Percentiles rank a stretch among this genome's conserved stretches.
Conservation (phyloP, 2,888 invertebrate species). For the Proisotoma minuta region DNA sequence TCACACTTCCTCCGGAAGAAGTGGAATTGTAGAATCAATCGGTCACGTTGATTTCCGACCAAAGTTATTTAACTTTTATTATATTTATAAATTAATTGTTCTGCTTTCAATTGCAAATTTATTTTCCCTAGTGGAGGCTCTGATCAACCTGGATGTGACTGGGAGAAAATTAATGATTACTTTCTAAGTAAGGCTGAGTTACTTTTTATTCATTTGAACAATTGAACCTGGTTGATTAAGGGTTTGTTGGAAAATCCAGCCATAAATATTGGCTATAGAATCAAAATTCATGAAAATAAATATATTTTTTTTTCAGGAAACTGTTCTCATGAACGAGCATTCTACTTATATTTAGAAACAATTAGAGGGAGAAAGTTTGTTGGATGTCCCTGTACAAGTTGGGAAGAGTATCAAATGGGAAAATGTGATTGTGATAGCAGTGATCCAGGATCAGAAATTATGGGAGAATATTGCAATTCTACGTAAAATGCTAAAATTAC, state of each 20-base stretch:
- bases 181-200: conserved; percentile 23
- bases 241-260: neutral
- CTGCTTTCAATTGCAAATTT: neutral
- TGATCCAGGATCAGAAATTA: conserved; percentile 21
- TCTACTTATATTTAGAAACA: conserved; percentile 26
- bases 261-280: neutral
- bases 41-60: conserved; percentile 35
- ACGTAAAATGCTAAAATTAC: conserved; percentile 16
- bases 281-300: neutral
- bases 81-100: neutral
- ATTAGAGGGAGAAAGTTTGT: conserved; percentile 33
- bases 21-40: conserved; percentile 27
- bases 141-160: conserved; percentile 35
- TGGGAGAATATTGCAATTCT: conserved; percentile 35
- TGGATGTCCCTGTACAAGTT: conserved; percentile 35
- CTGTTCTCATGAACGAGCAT: conserved; percentile 35
- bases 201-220: neutral
- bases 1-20: conserved; percentile 31
- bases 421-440: conserved; percentile 22
- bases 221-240: neutral
- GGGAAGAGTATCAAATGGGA: conserved; percentile 20
- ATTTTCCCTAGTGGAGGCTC: conserved; percentile 22
- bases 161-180: conserved; percentile 25
- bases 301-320: conserved; percentile 24
- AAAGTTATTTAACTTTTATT: neutral